These are phyloP conservation scores for mouse (Mus musculus) DNA, from an alignment of 2,113 vertebrate species.

Conservation along the genomic window GRCm39 chrX:86081001-86081500, in stretches of 20 bases:
- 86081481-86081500: conserved; percentile 45
- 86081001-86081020: conserved; percentile 1
- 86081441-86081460: conserved; percentile 38
- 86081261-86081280: conserved; percentile 3
- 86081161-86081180: conserved; percentile 22
- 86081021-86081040: conserved; percentile 15
- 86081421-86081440: conserved; percentile 21
- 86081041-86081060: conserved; percentile 36
- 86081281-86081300: conserved; percentile 41
- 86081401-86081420: conserved; percentile 4
- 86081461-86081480: conserved; percentile 29
- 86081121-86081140: background rate
- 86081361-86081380: conserved; percentile 37
- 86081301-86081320: conserved; percentile 31
- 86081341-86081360: conserved; percentile 24
- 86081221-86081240: background rate
- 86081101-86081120: background rate
- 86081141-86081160: background rate
- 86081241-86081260: background rate
- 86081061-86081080: conserved; percentile 44
- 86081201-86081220: conserved; percentile 22
- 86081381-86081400: background rate
- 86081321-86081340: conserved; percentile 18
- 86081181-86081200: conserved; percentile 16
- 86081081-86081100: background rate